Evolutionary conservation across 1,140 invertebrate genomes (phyloP), one percentile per base, ranked within the genome.

Genomic region (Sinella curviseta): DNA sequence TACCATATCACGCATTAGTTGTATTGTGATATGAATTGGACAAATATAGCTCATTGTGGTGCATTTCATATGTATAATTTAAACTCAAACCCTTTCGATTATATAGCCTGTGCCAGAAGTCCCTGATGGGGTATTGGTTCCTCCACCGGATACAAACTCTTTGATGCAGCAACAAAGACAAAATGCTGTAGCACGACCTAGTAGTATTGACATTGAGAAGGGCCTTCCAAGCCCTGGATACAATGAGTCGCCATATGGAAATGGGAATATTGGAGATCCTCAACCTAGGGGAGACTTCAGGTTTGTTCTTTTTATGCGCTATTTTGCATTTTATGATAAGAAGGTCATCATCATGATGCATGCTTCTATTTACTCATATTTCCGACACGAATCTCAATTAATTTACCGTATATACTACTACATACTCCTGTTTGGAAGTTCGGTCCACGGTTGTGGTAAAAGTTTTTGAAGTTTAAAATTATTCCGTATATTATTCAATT

Each of bases 151-250:
- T 65, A 12, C 75, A 73, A 70, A 60, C 65, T 1, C 77, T 28
- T 20, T 35, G 31, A 34, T 76, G 24, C 80, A 60, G 33, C 67
- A n/a, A n/a, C n/a, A 77, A 54, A 77, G 36, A 31, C 75, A 60
- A 34, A 79, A 74, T 74, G 67, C 65, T 54, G 54, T n/a, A n/a
- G n/a, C 78, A 30, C 39, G 76, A 57, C 75, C 80, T 36, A 77
- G 65, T 60, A 78, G 77, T 60, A 78, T 78, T 73, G 80, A 78
- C n/a, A 34, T 81, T 17, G 77, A 80, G 16, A 76, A 78, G 75
- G 80, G 80, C 12, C 75, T 70, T 54, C 39, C 36, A 55, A 54
- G 76, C 31, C 57, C 48, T 24, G 31, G 39, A 2, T 74, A 80
- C 26, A 76, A 67, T 55, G 78, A 80, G 17, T 60, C 75, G 28